Base-by-base conservation (phyloP, 2,888 invertebrate species). In the Eulithis prunata region DNA sequence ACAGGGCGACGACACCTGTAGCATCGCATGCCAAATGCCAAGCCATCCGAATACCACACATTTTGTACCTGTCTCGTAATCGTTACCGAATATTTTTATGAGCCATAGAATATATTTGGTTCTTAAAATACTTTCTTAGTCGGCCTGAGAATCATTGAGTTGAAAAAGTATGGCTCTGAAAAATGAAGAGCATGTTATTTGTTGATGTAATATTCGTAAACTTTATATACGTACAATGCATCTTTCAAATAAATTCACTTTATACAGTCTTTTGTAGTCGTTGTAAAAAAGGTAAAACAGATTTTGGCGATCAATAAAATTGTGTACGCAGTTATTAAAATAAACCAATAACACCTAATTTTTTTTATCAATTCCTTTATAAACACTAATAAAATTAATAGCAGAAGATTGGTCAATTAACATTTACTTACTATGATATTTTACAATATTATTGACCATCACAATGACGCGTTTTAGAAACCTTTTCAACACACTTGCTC, bases 1-100 rank as follows among this genome's bases (percentile, higher is more conserved):
- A 4, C 32, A 74, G 75, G 70, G 76, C 76, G 78, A 73, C 74
- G 83, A 86, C 88, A 88, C 85, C 83, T 87, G 84, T 85, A 78
- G 80, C 76, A 62, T 74, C 71, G 71, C 73, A 75, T 82, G 83
- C 82, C 86, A 84, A 81, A 75, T 82, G 83, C 82, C 86, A 84
- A 81, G 56, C 53, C 61, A 75, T 69, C 58, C 56, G 62, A 53
- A 62, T 57, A 36, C 64, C 38, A 53, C 43, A 63, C 64, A 68
- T 64, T n/a, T 41, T 57, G 28, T 54, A 63, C 57, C 41, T n/a
- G 55, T 55, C 51, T 46, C 12, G 13, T 57, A 57, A 47, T 54
- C 47, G 53, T 58, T 58, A 47, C 41, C 47, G 41, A 53, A 63
- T 11, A 41, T 32, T 32, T 32, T 32, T 32, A 32, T 32, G 4